Evolutionary conservation across 2,888 invertebrate species (phyloP), one percentile per base, ranked within the genome.

Genomic region (Alsophila aescularia): DNA sequence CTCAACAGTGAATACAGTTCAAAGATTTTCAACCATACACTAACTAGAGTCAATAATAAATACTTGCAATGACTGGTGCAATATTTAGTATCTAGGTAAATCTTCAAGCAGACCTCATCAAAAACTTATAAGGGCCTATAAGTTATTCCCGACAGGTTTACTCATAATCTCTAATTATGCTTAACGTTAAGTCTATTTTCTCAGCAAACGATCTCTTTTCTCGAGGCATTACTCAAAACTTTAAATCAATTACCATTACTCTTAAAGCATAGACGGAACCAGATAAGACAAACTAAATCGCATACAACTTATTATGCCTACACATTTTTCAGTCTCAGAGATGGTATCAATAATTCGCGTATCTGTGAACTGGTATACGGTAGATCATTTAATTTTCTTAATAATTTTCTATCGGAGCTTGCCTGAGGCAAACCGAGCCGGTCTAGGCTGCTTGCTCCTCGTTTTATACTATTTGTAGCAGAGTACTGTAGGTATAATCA

Each of bases 301-400:
- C 50, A 61, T 56, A 60, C 59, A 49, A 54, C 73, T 60, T 60
- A 75, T 72, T 76, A 81, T 75, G 79, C 84, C 83, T 80, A 83
- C 84, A 84, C 83, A 87, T 87, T 87, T 87, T 87, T 87, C 85
- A 85, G 73, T 66, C 73, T 73, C 65, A 63, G 72, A 82, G 89
- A 89, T 88, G 68, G 75, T 88, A 90, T 90, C 90, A 88, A 85
- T 90, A 90, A 90, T 90, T 89, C 90, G 89, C 88, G 83, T 90
- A 89, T 90, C 90, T 87, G 79, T 84, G 78, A 78, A 78, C 82
- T 74, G 73, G 82, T 80, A 75, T 74, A 82, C 83, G 77, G 87
- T 87, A 87, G 87, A 90, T 90, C 89, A 90, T 90, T 91, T 90
- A 89, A 90, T 90, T 90, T 90, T 90, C 90, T 88, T 87, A 87